Evolutionary conservation across 2,888 invertebrate genomes (phyloP).

Genomic region (Diploptera punctata): DNA sequence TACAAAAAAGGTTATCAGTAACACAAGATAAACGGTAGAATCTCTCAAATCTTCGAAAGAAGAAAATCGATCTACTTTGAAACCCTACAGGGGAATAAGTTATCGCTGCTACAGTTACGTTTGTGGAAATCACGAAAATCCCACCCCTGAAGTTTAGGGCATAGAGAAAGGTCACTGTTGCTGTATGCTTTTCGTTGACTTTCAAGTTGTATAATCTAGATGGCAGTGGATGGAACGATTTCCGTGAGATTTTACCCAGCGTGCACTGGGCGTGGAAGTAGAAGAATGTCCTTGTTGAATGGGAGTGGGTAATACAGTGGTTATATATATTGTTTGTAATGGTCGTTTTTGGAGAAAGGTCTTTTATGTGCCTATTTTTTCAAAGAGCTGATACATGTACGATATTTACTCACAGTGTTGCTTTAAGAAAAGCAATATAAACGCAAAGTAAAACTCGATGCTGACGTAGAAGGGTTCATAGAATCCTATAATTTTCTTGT

Average conservation of each 20-base stretch:
- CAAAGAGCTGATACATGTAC: neutral
- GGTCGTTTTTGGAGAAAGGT: conserved; percentile 22
- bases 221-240: conserved; percentile 37
- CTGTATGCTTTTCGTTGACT: no score
- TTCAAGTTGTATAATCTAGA: conserved; percentile 27
- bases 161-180: no score
- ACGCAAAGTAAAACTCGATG: conserved; percentile 33
- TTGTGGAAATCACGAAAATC: no score
- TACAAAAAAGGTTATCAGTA: no score
- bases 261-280: conserved; percentile 43
- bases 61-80: no score
- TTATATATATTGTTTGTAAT: conserved; percentile 33
- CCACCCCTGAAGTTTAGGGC: no score
- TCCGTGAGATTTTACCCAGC: conserved; percentile 38
- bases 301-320: conserved; percentile 40
- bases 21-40: no score
- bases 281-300: conserved; percentile 40
- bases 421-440: neutral
- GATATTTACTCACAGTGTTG: neutral
- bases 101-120: no score
- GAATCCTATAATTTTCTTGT: conserved; percentile 9
- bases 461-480: conserved; percentile 36
- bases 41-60: no score
- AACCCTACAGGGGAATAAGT: no score
- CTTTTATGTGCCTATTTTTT: conserved; percentile 8